These are phyloP conservation scores for Fragum fragum DNA, from an alignment of 2,888 invertebrate species.

Conservation along the genomic window DNA sequence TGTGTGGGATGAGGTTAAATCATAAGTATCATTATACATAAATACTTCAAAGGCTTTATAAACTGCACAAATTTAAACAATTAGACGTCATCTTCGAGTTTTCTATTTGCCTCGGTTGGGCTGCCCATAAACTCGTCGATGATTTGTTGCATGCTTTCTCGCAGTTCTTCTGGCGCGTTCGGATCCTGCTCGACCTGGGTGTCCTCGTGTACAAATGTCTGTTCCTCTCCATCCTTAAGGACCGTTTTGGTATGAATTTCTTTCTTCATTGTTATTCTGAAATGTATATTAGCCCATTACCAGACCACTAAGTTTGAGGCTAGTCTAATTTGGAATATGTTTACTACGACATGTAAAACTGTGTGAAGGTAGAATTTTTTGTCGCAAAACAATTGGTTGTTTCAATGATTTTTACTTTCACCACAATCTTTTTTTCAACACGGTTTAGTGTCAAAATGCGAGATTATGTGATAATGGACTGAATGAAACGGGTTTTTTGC, in stretches of 20 bases:
- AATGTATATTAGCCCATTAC: no score
- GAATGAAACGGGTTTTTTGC: no score
- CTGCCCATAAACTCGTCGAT: constrained; percentile 85
- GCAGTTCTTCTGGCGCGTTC: constrained; percentile 88
- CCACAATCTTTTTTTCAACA: no score
- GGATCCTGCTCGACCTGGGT: constrained; percentile 91
- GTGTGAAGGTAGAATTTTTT: no score
- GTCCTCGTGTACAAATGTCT: constrained; percentile 88
- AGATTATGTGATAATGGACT: no score
- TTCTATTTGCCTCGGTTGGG: constrained; percentile 73
- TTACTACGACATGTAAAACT: no score
- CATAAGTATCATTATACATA: not conserved
- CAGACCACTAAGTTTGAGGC: no score
- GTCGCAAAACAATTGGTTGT: no score
- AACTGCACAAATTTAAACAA: not conserved
- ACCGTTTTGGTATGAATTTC: constrained; percentile 85
- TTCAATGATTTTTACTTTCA: no score
- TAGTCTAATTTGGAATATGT: no score
- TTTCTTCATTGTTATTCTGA: constrained; percentile 85
- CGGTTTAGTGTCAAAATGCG: no score
- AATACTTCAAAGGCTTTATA: not conserved
- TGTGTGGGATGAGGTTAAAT: no score
- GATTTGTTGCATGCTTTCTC: constrained; percentile 84
- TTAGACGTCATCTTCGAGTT: constrained; percentile 74
- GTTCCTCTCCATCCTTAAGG: constrained; percentile 83